Base-by-base conservation (phyloP, 1,140 invertebrate genomes). In the Hylyphantes graminicola region DNA sequence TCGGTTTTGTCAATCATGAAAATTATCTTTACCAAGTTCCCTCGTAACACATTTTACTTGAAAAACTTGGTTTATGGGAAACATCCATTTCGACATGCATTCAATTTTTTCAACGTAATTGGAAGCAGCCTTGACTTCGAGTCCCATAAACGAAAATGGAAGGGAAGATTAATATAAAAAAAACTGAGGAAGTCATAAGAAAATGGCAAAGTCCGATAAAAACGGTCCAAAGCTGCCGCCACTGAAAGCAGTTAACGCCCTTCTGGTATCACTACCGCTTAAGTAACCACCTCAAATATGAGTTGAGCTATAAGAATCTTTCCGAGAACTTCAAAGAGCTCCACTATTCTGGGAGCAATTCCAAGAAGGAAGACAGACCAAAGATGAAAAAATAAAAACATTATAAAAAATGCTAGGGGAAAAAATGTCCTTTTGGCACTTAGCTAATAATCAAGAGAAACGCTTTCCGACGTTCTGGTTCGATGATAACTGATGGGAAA, bases 221-320 rank as follows among this genome's bases (percentile, higher is more conserved):
- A 70, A 61, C 19, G 35, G 54, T 81, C 67, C 63, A 15, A 81
- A 63, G 68, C 21, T 63, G 79, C 79, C 79, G 68, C 79, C 68
- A 73, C 68, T 73, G 12, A 35, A 35, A 63, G 68, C 63, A 72
- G 48, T 81, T 73, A 54, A 73, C 79, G 67, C 68, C 79, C 73
- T 54, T 81, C 12, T 54, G 54, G 35, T 73, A 81, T 73, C 57
- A 50, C 63, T 6, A 48, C 11, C 35, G 55, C 59, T 76, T 70
- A 73, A 63, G 57, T 61, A 81, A 73, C 68, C 67, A 73, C 68
- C 68, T 72, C 79, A 73, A 70, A 70, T 80, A 70, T 51, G 77
- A 13, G 65, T 54, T 70, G 54, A 59, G 53, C 65, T 35, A 70
- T n/a, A 55, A 81, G 19, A 73, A 81, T 73, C 21, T 57, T 81